Conservation (phyloP, 2,797 vertebrate genomes). For the Allobates femoralis region DNA sequence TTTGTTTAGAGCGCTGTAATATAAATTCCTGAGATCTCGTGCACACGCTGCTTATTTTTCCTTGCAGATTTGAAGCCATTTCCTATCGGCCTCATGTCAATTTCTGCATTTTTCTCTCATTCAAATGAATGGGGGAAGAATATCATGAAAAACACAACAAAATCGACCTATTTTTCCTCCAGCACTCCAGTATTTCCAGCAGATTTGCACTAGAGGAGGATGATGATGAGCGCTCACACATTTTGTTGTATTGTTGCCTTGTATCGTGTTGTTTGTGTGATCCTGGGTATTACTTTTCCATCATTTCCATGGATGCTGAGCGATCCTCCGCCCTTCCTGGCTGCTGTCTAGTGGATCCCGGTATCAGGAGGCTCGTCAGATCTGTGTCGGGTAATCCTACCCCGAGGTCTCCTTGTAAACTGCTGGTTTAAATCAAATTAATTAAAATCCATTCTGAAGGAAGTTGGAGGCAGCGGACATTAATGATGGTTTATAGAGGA, state of each 20-base stretch:
- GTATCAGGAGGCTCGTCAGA: neutral
- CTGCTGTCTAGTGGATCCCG: neutral
- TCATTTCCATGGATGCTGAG: neutral
- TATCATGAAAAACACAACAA: no score
- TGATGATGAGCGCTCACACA: neutral
- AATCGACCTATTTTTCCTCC: no score
- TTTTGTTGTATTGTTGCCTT: neutral
- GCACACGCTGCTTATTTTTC: no score
- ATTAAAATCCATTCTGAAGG: conserved; percentile 37
- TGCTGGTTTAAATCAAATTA: conserved; percentile 32
- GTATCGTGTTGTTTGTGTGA: neutral
- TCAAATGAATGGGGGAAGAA: no score
- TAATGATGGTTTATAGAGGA: neutral
- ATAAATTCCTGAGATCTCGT: no score
- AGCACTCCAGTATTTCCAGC: no score
- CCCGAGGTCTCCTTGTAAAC: conserved; percentile 7
- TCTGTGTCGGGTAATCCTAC: conserved; percentile 25
- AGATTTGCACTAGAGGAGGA: no score
- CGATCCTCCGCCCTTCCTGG: neutral
- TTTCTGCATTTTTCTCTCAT: no score
- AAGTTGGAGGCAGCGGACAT: conserved; percentile 7
- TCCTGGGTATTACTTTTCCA: neutral
- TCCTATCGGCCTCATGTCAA: no score
- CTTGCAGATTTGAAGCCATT: no score
- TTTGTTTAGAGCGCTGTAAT: no score